These are phyloP conservation scores for Drosophila sulfurigaster DNA, from an alignment of 1,140 invertebrate genomes.

Conservation along the genomic window DNA sequence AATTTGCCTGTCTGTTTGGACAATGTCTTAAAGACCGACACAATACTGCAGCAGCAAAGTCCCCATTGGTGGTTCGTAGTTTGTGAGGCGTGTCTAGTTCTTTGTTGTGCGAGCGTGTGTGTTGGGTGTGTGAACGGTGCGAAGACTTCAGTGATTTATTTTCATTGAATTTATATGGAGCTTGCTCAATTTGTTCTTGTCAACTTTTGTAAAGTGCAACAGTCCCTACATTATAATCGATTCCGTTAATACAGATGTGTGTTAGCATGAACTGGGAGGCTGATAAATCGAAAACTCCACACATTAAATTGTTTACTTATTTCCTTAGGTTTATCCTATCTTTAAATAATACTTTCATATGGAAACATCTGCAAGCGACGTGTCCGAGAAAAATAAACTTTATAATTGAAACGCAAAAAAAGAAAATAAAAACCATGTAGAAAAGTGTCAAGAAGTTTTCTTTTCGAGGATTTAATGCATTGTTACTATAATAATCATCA, in stretches of 20 bases:
- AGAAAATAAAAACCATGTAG: not conserved
- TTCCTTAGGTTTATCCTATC: no score
- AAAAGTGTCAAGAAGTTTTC: conserved; percentile 11
- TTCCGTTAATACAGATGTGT: not conserved
- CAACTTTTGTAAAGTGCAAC: not conserved
- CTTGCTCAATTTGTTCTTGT: not conserved
- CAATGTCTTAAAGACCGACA: conserved; percentile 52
- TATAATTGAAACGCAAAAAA: not conserved
- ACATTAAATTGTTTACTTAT: no score
- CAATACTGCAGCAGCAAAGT: not conserved
- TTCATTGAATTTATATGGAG: conserved; percentile 30
- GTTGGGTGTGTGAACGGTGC: not conserved
- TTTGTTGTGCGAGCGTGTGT: not conserved
- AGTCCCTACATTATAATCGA: not conserved
- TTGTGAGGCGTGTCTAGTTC: conserved; percentile 30
- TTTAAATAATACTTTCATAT: no score
- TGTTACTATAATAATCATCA: conserved; percentile 27
- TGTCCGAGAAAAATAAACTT: no score
- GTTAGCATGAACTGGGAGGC: not conserved
- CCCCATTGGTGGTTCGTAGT: conserved; percentile 29
- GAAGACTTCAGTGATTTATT: conserved; percentile 33
- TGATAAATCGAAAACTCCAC: no score
- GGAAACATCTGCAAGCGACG: no score
- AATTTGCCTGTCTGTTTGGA: conserved; percentile 46
- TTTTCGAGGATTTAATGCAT: conserved; percentile 17